Percentiles rank a stretch among this genome's conserved stretches.
Evolutionary conservation across 2,888 invertebrate species (phyloP).

Genomic region (Crossocerus cetratus): DNA sequence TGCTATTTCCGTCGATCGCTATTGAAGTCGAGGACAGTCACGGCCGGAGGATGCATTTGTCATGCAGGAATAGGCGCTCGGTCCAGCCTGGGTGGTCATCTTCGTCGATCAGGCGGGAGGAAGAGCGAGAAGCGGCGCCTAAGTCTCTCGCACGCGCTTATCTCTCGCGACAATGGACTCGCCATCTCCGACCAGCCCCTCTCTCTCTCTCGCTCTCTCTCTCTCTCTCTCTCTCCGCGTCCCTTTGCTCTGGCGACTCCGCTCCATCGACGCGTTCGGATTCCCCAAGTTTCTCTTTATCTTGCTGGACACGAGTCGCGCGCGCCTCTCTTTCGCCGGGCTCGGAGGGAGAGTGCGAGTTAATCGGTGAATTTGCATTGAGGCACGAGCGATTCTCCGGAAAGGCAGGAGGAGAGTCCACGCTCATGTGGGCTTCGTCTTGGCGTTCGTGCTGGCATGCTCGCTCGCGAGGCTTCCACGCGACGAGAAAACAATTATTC

Average conservation of each 20-base stretch:
- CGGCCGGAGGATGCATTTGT: slow-evolving; percentile 64
- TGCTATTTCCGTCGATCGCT: slow-evolving; percentile 28
- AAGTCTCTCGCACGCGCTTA: slow-evolving; percentile 65
- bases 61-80: slow-evolving; percentile 68
- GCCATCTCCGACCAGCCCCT: slow-evolving; percentile 63
- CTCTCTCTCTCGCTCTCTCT: slow-evolving; percentile 52
- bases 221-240: slow-evolving; percentile 47
- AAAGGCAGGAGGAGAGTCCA: background rate
- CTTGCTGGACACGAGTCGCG: slow-evolving; percentile 2
- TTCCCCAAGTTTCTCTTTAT: slow-evolving; percentile 17
- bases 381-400: background rate
- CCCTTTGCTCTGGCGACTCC: slow-evolving; percentile 29
- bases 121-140: slow-evolving; percentile 49
- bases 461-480: background rate
- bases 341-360: background rate
- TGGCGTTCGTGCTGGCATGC: too few species aligned
- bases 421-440: background rate
- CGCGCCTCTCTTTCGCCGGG: background rate
- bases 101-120: slow-evolving; percentile 44
- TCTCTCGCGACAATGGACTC: slow-evolving; percentile 69
- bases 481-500: background rate
- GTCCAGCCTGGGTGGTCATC: slow-evolving; percentile 70
- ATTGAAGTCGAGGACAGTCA: slow-evolving; percentile 49
- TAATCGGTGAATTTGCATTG: background rate
- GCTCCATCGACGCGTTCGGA: slow-evolving; percentile 13